phyloP scores from a whole-genome alignment of 2,888 invertebrate species.

The Dimorphilus gyrociliatus region DNA sequence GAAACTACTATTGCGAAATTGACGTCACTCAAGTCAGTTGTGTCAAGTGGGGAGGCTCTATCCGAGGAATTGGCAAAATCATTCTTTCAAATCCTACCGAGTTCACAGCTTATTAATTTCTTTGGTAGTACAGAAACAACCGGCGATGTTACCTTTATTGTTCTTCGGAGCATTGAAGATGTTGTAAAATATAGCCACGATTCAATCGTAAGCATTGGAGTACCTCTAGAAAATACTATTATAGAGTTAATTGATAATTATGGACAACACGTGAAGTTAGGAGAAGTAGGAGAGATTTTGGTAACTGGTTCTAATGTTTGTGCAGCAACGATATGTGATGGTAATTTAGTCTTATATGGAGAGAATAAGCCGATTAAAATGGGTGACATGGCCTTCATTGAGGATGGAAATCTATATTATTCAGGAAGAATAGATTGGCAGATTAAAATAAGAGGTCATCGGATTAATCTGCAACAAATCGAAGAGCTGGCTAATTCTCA shows the following conservation, averaged over 20 bases:
- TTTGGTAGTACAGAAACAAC: conserved; percentile 81
- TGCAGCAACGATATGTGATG: conserved; percentile 49
- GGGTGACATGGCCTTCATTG: conserved; percentile 61
- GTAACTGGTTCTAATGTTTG: conserved; percentile 65
- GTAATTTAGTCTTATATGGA: conserved; percentile 48
- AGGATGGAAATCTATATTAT: conserved; percentile 48
- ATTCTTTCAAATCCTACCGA: conserved; percentile 37
- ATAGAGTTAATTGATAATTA: conserved; percentile 60
- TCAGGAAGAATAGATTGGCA: conserved; percentile 65
- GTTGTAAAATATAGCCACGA: conserved; percentile 16
- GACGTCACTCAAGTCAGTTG: conserved; percentile 42
- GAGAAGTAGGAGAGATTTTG: conserved; percentile 63
- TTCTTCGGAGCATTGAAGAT: conserved; percentile 43
- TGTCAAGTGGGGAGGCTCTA: conserved; percentile 6
- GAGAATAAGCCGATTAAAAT: conserved; percentile 45
- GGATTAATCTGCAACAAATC: conserved; percentile 67
- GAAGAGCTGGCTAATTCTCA: conserved; percentile 41
- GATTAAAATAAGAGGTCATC: conserved; percentile 49
- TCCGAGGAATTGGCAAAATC: neutral
- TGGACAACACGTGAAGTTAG: conserved; percentile 52
- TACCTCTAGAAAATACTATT: conserved; percentile 60
- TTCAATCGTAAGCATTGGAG: conserved; percentile 64
- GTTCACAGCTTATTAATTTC: conserved; percentile 60
- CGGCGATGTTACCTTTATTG: conserved; percentile 69
- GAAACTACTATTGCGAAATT: too few relatives aligned